These are phyloP conservation scores for Drosophila subquinaria DNA, from an alignment of 2,888 invertebrate species.

Conservation along the genomic window DNA sequence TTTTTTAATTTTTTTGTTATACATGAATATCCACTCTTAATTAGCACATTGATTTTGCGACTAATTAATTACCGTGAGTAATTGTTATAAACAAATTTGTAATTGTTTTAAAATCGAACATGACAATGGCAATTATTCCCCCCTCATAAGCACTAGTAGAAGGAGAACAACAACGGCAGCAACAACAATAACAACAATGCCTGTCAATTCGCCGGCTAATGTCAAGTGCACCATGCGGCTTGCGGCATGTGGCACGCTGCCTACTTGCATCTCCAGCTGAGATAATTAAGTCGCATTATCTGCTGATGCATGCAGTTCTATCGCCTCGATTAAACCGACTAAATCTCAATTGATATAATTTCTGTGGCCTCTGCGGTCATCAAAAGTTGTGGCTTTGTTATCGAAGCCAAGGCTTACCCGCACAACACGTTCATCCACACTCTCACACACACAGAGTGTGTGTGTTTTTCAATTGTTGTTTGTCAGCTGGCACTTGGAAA, in stretches of 20 bases:
- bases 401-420: conserved; percentile 38
- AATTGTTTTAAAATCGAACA: not conserved
- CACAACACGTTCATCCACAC: conserved; percentile 3
- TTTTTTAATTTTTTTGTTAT: not conserved
- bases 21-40: conserved; percentile 3
- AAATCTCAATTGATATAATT: conserved; percentile 35
- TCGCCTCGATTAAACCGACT: conserved; percentile 7
- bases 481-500: conserved; percentile 23
- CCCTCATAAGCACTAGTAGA: not conserved
- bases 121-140: not conserved
- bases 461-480: not conserved
- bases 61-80: conserved; percentile 15
- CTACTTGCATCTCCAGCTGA: conserved; percentile 19
- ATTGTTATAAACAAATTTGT: conserved; percentile 12
- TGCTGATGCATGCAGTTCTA: conserved; percentile 25
- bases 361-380: conserved; percentile 31
- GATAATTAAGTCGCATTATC: conserved; percentile 40
- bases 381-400: conserved; percentile 42
- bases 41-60: conserved; percentile 12
- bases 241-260: conserved; percentile 10
- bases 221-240: conserved; percentile 40
- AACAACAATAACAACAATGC: not conserved
- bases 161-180: not conserved
- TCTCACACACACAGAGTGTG: conserved; percentile 1
- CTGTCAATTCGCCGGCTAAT: conserved; percentile 28